Evolutionary conservation across 35 echinoderm and acorn worm genomes (phyloP), one percentile per base, ranked within the genome.

Genomic region (Lytechinus variegatus): DNA sequence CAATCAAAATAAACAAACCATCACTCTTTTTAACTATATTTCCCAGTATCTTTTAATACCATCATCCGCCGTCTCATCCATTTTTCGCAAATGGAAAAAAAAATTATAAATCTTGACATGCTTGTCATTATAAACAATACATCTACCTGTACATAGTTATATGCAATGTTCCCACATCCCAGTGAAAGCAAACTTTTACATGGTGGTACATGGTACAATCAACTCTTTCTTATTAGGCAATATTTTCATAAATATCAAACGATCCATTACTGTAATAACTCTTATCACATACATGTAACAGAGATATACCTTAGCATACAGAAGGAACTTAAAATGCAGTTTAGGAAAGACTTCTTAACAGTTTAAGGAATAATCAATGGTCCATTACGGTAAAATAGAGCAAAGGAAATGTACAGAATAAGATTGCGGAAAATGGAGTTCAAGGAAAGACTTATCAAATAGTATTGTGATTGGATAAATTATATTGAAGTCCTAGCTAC

Each of bases 61-160:
- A 79, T 24, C 66, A 79, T 79, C 66, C n/a, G 66, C 19, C n/a
- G 66, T 8, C n/a, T 24, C 16, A 79, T 79, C 66, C 66, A 79
- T n/a, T 13, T 58, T 24, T 79, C 66, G n/a, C 6, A 13, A 79
- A 79, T 79, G 66, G 66, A 79, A 7, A 8, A 7, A n/a, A 79
- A 24, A 79, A 16, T 79, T 16, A 79, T n/a, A 79, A 79, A 79
- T 79, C 66, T 79, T 79, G 12, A 79, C 19, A 24, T 79, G 66
- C 66, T 24, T 79, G 19, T 79, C 66, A 8, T 79, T 24, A 79
- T 79, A 79, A 79, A 79, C 19, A 79, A 79, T 24, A 79, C 66
- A 16, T 79, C 66, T 79, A 79, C 66, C 66, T 79, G n/a, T 79
- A 79, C 66, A 79, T 79, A 79, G 66, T 79, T 79, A 79, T 79